Conservation (phyloP, 92 coral and sea anemone genomes). For the Micromussa lordhowensis region DNA sequence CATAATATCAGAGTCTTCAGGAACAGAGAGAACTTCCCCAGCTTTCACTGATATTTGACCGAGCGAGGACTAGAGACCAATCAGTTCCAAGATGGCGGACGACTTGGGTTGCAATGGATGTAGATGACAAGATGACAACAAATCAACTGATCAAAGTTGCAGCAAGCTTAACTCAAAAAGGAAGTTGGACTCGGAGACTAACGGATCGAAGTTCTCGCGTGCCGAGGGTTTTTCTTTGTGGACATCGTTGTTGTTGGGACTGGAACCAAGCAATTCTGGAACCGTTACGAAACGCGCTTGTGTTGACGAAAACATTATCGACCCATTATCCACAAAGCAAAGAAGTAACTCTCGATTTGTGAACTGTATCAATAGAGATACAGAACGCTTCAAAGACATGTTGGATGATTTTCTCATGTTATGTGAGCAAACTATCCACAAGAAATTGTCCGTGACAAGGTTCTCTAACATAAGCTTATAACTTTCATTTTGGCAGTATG, state of each 20-base stretch:
- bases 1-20: too few species aligned
- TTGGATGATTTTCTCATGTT: neutral
- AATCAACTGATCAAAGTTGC: slow-evolving; percentile 5
- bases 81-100: slow-evolving; percentile 44
- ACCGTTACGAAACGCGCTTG: neutral
- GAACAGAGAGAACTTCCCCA: too few species aligned
- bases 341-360: neutral
- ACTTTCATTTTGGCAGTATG: too few species aligned
- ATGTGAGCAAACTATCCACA: neutral
- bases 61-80: neutral
- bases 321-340: neutral
- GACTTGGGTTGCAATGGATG: slow-evolving; percentile 36
- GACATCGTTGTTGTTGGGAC: slow-evolving; percentile 82
- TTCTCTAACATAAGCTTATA: too few species aligned
- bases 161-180: slow-evolving; percentile 63
- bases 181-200: slow-evolving; percentile 53
- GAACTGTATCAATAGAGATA: neutral
- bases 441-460: too few species aligned
- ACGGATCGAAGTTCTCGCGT: slow-evolving; percentile 65
- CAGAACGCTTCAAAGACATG: neutral
- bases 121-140: slow-evolving; percentile 39
- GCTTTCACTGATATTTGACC: neutral
- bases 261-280: slow-evolving; percentile 28
- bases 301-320: neutral
- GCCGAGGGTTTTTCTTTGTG: slow-evolving; percentile 91